Base-by-base conservation (phyloP, 1,140 invertebrate genomes). In the Drosophila prosaltans region DNA sequence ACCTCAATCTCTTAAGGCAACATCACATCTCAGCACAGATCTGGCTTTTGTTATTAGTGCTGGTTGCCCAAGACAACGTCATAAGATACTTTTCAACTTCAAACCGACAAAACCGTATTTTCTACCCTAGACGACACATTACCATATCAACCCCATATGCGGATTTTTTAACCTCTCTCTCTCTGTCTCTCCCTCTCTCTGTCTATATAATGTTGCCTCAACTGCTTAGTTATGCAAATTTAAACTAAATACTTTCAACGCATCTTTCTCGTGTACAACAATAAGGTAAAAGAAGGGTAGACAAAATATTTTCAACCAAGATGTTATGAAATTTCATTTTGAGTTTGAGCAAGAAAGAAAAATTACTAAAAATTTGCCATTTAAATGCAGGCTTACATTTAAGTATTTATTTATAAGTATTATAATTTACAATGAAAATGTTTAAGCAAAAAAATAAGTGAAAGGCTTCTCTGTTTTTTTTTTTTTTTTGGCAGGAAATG, bases 181-280 rank as follows among this genome's bases (percentile, higher is more conserved):
- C 58, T 78, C 45, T 60, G 70, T 76, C 77, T 65, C 84, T 69
- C 80, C 76, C 36, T 48, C 70, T 58, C 26, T 32, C 32, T 65
- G 16, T 48, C 16, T 24, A 1, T 11, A 43, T 43, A 43, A 58
- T 80, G 84, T 89, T 89, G 84, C 76, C 84, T 48, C 84, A 83
- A 89, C 84, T 89, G 84, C 84, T 89, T 89, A 89, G 74, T 81
- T 89, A 89, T 89, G 84, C 85, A 89, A 89, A 89, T 89, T 59
- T 71, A 43, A 63, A 73, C 81, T 89, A 89, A 89, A 89, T 89
- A 89, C 80, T 89, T 81, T 89, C 84, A 89, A 72, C 84, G 80
- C 84, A 89, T 86, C 83, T 77, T 72, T 65, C 36, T 36, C 6
- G 3, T 6, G 6, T 36, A 36, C 32, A 36, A 36, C 32, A 36